These are phyloP conservation scores for Himalopsyche anomala DNA, from an alignment of 2,888 invertebrate species.

Conservation along the genomic window DNA sequence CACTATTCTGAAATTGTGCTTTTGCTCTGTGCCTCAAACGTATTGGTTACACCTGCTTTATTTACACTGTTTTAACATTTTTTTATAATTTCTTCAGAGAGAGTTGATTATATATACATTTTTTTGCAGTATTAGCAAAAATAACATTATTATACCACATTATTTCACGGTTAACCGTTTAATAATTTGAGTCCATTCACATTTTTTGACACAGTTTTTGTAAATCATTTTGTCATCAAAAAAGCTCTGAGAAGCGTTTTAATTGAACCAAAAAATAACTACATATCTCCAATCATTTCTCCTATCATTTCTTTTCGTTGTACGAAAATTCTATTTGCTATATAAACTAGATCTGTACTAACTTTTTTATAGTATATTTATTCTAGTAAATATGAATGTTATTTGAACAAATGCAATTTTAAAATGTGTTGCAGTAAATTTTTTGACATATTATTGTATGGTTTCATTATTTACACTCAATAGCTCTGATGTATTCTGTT, in stretches of 20 bases:
- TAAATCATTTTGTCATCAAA: background rate
- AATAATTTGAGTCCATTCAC: background rate
- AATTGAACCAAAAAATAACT: constrained; percentile 37
- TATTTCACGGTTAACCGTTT: background rate
- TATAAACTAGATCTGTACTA: too few species aligned
- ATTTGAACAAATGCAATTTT: too few species aligned
- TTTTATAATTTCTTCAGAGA: constrained; percentile 38
- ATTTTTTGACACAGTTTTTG: constrained; percentile 1
- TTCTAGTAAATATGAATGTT: too few species aligned
- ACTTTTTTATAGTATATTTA: too few species aligned
- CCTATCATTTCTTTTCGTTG: too few species aligned
- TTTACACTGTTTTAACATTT: background rate
- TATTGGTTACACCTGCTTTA: constrained; percentile 42
- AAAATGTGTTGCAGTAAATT: too few species aligned
- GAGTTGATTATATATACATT: background rate
- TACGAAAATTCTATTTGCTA: too few species aligned
- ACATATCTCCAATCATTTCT: constrained; percentile 11
- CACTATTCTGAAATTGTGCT: constrained; percentile 55
- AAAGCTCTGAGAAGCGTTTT: background rate
- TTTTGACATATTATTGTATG: too few species aligned
- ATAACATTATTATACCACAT: too few species aligned
- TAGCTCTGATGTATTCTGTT: too few species aligned
- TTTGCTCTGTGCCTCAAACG: constrained; percentile 59
- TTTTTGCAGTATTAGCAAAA: too few species aligned
- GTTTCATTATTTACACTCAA: too few species aligned